These are phyloP conservation scores for Oryzias woworae DNA, from an alignment of 2,113 vertebrate genomes.

Conservation along the genomic window DNA sequence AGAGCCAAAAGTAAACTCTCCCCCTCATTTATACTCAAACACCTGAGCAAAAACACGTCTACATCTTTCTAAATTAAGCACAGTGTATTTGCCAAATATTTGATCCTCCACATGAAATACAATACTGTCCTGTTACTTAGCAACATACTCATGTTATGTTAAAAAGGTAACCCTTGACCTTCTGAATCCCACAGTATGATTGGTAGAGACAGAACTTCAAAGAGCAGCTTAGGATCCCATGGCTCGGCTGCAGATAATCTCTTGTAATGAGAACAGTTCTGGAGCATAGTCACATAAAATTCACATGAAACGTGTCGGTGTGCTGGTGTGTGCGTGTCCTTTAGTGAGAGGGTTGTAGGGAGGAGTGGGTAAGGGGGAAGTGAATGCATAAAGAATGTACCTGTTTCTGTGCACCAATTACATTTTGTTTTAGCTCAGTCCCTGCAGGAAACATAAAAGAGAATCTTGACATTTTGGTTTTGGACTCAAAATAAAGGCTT, in stretches of 20 bases:
- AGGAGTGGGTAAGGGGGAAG: slow-evolving; percentile 18
- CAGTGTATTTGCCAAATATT: slow-evolving; percentile 38
- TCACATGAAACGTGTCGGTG: slow-evolving; percentile 1
- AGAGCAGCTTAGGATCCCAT: slow-evolving; percentile 64
- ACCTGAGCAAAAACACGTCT: slow-evolving; percentile 25
- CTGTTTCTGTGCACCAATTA: slow-evolving; percentile 12
- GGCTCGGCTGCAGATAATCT: slow-evolving; percentile 64
- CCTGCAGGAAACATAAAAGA: slow-evolving; percentile 3
- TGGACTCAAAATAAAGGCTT: neutral
- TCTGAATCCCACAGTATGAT: slow-evolving; percentile 45
- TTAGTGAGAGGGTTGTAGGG: slow-evolving; percentile 14
- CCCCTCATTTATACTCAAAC: slow-evolving; percentile 17
- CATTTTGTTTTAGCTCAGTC: slow-evolving; percentile 26
- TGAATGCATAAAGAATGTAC: slow-evolving; percentile 21
- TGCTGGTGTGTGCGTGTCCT: slow-evolving; percentile 21
- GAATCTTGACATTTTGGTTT: neutral
- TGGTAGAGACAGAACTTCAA: slow-evolving; percentile 63
- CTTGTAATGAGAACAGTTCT: slow-evolving; percentile 64
- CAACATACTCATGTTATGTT: slow-evolving; percentile 67
- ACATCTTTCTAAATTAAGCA: slow-evolving; percentile 37
- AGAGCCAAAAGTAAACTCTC: slow-evolving; percentile 7
- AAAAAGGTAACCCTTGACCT: slow-evolving; percentile 59
- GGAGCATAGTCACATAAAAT: slow-evolving; percentile 60
- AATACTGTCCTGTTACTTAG: slow-evolving; percentile 62
- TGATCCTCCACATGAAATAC: slow-evolving; percentile 50